Percentiles rank a stretch among this genome's conserved stretches.
Evolutionary conservation across 2,113 vertebrate species (phyloP).

Genomic region (Larimichthys polyactis): DNA sequence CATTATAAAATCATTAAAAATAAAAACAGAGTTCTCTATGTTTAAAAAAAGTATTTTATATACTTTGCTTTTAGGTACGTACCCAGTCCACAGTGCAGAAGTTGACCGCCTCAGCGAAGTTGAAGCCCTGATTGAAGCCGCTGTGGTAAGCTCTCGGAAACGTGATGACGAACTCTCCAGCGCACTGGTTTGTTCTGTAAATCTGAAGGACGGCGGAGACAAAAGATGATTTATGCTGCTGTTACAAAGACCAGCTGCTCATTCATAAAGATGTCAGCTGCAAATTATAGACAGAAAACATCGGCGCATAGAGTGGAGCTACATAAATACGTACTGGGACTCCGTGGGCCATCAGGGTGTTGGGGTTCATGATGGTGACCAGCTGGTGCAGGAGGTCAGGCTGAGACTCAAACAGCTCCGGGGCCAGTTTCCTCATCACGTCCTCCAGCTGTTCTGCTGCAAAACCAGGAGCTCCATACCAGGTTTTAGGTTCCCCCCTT

Average conservation of each 20-base stretch:
- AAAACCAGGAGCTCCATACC: constrained; percentile 97
- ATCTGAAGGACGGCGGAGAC: constrained; percentile 82
- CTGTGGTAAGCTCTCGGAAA: constrained; percentile 98
- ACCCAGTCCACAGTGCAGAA: constrained; percentile 99
- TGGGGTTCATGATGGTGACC: constrained; percentile 99
- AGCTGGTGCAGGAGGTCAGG: constrained; percentile 98
- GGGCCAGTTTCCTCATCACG: constrained; percentile 98
- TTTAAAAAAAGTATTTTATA: not conserved
- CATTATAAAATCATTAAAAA: not conserved
- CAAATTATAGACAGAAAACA: not conserved
- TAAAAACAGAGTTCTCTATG: not conserved
- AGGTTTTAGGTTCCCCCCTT: constrained; percentile 99
- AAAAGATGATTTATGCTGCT: not conserved
- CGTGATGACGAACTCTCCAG: constrained; percentile 98
- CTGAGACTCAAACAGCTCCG: constrained; percentile 96
- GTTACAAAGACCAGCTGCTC: not conserved
- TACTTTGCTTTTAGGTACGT: constrained; percentile 46
- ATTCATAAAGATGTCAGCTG: not conserved
- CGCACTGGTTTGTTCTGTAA: constrained; percentile 98
- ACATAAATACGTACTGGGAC: constrained; percentile 87
- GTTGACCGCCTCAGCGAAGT: constrained; percentile 99
- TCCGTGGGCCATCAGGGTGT: constrained; percentile 96
- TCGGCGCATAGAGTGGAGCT: not conserved
- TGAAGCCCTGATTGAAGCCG: constrained; percentile 99
- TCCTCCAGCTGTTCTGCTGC: constrained; percentile 96